Percentiles rank a stretch among this genome's conserved stretches.
Conservation (phyloP, 2,888 invertebrate species). For the Ernsta delagoae region DNA sequence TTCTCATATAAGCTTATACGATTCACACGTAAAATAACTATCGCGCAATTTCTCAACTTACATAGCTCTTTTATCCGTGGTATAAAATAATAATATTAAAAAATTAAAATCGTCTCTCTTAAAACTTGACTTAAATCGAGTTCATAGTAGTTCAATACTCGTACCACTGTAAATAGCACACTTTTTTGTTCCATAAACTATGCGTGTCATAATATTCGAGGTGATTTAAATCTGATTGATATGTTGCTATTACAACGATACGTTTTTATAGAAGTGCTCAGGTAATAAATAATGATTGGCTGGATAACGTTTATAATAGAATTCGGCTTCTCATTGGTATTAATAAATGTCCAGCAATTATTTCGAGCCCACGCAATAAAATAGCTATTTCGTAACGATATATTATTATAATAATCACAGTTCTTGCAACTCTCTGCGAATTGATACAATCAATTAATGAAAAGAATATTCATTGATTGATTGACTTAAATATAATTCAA, state of each 20-base stretch:
- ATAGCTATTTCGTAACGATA: conserved; percentile 2
- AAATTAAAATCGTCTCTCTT: background rate
- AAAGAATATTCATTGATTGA: background rate
- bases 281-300: conserved; percentile 52
- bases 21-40: no score
- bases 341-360: conserved; percentile 15
- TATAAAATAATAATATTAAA: background rate
- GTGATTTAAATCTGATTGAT: conserved; percentile 57
- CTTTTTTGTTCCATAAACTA: conserved; percentile 15
- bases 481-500: background rate
- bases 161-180: background rate
- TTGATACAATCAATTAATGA: background rate
- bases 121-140: background rate
- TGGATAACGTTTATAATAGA: conserved; percentile 13
- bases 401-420: background rate
- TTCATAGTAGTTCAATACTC: background rate
- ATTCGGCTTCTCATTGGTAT: conserved; percentile 6
- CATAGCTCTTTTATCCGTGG: no score
- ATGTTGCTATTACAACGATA: conserved; percentile 49
- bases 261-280: conserved; percentile 57
- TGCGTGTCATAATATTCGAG: conserved; percentile 21
- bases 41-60: no score
- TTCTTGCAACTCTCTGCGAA: background rate
- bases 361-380: conserved; percentile 9
- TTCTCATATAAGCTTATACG: no score